Evolutionary conservation across 2,888 invertebrate species (phyloP).

Genomic region (Synanthedon formicaeformis): DNA sequence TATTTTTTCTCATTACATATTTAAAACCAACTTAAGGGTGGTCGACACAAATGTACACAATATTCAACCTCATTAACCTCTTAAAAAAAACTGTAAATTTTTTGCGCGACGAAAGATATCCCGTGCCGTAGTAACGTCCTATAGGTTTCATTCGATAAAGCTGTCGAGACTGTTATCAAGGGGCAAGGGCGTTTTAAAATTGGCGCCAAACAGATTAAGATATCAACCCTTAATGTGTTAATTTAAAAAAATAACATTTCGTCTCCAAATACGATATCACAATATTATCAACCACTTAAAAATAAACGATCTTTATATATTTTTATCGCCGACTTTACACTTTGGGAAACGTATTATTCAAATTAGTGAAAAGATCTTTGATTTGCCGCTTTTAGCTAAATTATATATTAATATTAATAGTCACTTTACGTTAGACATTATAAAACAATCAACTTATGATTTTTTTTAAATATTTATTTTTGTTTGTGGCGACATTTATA

Average conservation of each 20-base stretch:
- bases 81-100: conserved; percentile 38
- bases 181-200: conserved; percentile 52
- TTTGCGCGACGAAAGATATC: conserved; percentile 43
- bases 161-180: conserved; percentile 53
- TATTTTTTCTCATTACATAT: not conserved
- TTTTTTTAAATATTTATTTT: too few species aligned
- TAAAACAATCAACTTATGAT: too few species aligned
- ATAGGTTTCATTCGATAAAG: conserved; percentile 39
- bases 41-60: not conserved
- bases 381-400: too few species aligned
- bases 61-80: conserved; percentile 24
- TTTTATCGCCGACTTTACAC: too few species aligned
- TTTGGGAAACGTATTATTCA: too few species aligned
- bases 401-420: too few species aligned
- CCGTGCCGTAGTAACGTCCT: not conserved
- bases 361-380: too few species aligned
- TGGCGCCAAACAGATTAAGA: conserved; percentile 67
- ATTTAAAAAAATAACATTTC: conserved; percentile 53
- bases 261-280: not conserved
- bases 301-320: too few species aligned
- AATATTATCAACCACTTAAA: not conserved
- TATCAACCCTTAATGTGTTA: conserved; percentile 63
- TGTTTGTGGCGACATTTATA: too few species aligned
- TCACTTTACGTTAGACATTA: too few species aligned
- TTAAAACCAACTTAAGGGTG: not conserved